Evolutionary conservation across 2,888 invertebrate genomes (phyloP), one percentile per base, ranked within the genome.

Genomic region (Halictus ligatus): DNA sequence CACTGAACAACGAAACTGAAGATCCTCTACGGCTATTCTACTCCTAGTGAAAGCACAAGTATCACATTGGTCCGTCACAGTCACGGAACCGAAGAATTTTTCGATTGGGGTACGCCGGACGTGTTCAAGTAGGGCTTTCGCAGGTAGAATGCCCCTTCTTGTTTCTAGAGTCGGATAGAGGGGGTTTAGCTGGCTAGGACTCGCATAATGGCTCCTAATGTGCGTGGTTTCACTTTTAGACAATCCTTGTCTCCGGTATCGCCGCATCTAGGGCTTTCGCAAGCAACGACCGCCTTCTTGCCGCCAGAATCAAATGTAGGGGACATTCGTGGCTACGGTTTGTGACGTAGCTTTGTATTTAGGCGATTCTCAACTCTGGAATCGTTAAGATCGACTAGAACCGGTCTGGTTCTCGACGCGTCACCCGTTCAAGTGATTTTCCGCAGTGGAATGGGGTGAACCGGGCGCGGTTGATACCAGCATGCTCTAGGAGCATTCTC

Each of bases 21-120:
- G n/a, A 25, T 60, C 13, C 25, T 43, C n/a, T 29, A 29, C 12
- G 46, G n/a, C 25, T 35, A 67, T 40, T 18, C 48, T 77, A 77
- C 13, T 13, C 15, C 29, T 74, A 43, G 1, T 4, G 78, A 43
- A 72, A 73, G 75, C 73, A 48, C 54, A 54, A 78, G 48, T 84
- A 84, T 84, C 84, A 75, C 69, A 84, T 84, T 74, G 43, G 74
- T 7, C 74, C 43, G 43, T 35, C n/a, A 48, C 7, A 35, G 50
- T 48, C 29, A 21, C 69, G 12, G 18, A 25, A 40, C 8, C 21
- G 54, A 58, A 78, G 21, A 69, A 58, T 29, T 60, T 10, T 5
- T 60, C 58, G 25, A 54, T 48, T 15, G 29, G 1, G 6, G 25
- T 64, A 64, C 64, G 29, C 2, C 25, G 29, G 25, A 64, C 64